Percentiles rank a stretch among this genome's conserved stretches.
Conservation (phyloP, 2,113 vertebrate species). For the Enhydra lutris region DNA sequence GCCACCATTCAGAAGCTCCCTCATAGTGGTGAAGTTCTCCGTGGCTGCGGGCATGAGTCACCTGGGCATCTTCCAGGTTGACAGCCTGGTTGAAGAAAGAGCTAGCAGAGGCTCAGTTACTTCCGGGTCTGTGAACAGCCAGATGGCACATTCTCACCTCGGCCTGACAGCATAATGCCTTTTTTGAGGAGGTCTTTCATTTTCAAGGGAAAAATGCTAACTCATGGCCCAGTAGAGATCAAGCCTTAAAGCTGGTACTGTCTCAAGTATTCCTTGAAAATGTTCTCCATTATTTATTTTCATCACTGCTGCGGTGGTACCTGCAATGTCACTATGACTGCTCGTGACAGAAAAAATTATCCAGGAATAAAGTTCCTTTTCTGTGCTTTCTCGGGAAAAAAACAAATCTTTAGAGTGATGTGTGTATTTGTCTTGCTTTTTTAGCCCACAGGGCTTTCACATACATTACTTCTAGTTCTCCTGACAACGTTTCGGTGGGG, state of each 20-base stretch:
- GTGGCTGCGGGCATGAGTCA: background rate
- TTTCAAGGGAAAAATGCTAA: background rate
- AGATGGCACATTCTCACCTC: background rate
- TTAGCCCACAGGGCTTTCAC: background rate
- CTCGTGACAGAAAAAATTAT: background rate
- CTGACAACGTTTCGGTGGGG: background rate
- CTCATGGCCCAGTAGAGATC: background rate
- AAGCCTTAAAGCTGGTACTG: background rate
- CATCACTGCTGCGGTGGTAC: background rate
- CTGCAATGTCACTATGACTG: background rate
- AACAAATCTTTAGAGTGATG: background rate
- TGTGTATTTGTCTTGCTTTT: background rate
- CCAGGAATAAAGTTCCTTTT: constrained; percentile 19
- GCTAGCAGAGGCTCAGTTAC: background rate
- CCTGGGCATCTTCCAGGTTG: background rate
- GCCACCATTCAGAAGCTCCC: background rate
- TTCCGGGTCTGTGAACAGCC: background rate
- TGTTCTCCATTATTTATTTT: background rate
- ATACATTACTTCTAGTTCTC: background rate
- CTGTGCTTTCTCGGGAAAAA: background rate
- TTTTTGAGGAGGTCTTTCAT: background rate
- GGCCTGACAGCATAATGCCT: background rate
- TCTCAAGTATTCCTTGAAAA: background rate
- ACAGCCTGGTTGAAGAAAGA: background rate
- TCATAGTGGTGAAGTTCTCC: background rate